Conservation (phyloP, 2,888 invertebrate species). For the Tipula unca region DNA sequence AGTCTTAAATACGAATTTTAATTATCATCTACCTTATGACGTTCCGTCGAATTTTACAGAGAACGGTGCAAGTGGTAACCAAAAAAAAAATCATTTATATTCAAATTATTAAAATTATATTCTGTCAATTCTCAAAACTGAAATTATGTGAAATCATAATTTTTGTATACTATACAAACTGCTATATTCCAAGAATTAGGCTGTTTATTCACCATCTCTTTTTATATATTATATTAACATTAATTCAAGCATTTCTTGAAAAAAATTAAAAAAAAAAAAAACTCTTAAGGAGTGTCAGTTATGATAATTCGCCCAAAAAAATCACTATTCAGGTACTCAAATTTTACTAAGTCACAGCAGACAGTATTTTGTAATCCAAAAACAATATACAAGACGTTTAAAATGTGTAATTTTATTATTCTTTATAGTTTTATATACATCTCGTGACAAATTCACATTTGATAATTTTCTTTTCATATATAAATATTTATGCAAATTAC, state of each 20-base stretch:
- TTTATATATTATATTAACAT: not conserved
- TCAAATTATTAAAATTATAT: too few species aligned
- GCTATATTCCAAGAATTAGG: not conserved
- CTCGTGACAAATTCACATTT: not conserved
- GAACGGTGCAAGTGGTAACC: too few species aligned
- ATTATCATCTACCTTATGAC: too few species aligned
- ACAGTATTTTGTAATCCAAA: not conserved
- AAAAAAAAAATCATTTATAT: too few species aligned
- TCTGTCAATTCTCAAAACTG: too few species aligned
- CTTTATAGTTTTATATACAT: not conserved
- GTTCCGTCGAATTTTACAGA: too few species aligned
- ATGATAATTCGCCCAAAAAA: constrained; percentile 1
- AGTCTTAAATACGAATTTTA: too few species aligned
- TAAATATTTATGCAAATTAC: not conserved
- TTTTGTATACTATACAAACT: not conserved
- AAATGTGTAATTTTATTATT: not conserved
- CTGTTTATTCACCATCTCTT: too few species aligned
- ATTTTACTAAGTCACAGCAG: not conserved
- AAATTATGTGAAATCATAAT: not conserved
- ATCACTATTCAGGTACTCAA: not conserved
- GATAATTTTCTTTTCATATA: not conserved
- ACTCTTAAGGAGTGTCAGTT: not conserved
- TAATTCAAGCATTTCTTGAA: not conserved
- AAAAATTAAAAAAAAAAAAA: not conserved
- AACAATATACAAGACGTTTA: not conserved